Evolutionary conservation across 2,888 invertebrate genomes (phyloP), one percentile per base, ranked within the genome.

Genomic region (Dicycla oo): DNA sequence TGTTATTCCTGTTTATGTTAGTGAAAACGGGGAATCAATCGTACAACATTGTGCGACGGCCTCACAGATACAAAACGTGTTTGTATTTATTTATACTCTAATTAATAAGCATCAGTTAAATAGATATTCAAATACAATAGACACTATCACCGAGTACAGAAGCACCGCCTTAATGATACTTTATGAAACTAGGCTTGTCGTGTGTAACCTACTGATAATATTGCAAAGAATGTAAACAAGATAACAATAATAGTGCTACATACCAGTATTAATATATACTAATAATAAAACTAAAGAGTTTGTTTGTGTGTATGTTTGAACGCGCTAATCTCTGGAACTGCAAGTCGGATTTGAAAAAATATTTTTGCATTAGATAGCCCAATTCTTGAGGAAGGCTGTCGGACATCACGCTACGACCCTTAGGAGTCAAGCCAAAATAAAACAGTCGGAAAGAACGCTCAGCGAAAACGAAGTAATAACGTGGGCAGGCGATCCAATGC

Each of bases 191-290:
- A 58, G 26, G 57, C 51, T 30, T 18, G 38, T 13, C 8, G 23
- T 11, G 30, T 65, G 45, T 5, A 30, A 53, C 54, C 54, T 30
- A 49, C 60, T 49, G 61, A 77, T 53, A 20, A 40, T 34, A 57
- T 65, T 45, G 56, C 77, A 23, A 38, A 34, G 20, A 76, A 45
- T 64, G 81, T 75, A 49, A 75, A 81, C 61, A 75, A 47, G 38
- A 61, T 30, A 11, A 40, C 23, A 56, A 38, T 38, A 45, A 43
- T n/a, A 34, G 30, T 2, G 13, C 49, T 23, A 26, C 7, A 4
- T 58, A 26, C n/a, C n/a, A n/a, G n/a, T n/a, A n/a, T n/a, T n/a
- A n/a, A n/a, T n/a, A n/a, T n/a, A n/a, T n/a, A n/a, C n/a, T n/a
- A n/a, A n/a, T n/a, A n/a, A n/a, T n/a, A n/a, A n/a, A n/a, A n/a